Conservation (phyloP, 2,888 invertebrate species). For the Lycaena phlaeas region DNA sequence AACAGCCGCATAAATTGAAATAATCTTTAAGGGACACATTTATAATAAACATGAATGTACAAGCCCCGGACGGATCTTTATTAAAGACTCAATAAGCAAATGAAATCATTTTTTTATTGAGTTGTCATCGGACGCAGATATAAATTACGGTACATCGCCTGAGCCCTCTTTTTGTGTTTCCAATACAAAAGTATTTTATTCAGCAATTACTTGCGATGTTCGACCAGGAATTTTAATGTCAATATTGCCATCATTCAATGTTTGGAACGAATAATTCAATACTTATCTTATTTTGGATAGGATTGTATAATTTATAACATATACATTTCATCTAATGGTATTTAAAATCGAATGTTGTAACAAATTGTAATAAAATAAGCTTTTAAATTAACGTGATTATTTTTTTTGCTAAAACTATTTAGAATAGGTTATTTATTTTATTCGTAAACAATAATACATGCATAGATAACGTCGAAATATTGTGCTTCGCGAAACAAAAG, state of each 20-base stretch:
- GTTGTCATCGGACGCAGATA: constrained; percentile 67
- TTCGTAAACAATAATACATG: too few relatives aligned
- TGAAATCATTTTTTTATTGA: constrained; percentile 73
- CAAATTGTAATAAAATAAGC: too few relatives aligned
- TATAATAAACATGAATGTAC: constrained; percentile 41
- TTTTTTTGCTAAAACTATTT: too few relatives aligned
- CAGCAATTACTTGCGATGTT: constrained; percentile 71
- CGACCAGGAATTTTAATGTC: constrained; percentile 66
- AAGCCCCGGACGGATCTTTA: constrained; percentile 53
- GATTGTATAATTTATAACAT: not conserved
- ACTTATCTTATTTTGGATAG: not conserved
- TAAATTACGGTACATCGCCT: constrained; percentile 57
- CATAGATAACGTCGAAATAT: too few relatives aligned
- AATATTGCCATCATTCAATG: constrained; percentile 68
- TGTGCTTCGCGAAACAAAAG: too few relatives aligned
- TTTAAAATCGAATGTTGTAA: not conserved
- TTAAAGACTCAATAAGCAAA: constrained; percentile 72
- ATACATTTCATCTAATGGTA: not conserved
- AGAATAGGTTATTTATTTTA: too few relatives aligned
- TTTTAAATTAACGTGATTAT: constrained; percentile 8
- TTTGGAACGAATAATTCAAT: constrained; percentile 15
- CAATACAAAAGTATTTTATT: constrained; percentile 70
- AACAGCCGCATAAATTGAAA: constrained; percentile 18
- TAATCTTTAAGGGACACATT: constrained; percentile 10
- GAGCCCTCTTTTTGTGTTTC: constrained; percentile 53